These are phyloP conservation scores for Ceryle rudis DNA, from an alignment of 2,797 vertebrate genomes.

Conservation along the genomic window DNA sequence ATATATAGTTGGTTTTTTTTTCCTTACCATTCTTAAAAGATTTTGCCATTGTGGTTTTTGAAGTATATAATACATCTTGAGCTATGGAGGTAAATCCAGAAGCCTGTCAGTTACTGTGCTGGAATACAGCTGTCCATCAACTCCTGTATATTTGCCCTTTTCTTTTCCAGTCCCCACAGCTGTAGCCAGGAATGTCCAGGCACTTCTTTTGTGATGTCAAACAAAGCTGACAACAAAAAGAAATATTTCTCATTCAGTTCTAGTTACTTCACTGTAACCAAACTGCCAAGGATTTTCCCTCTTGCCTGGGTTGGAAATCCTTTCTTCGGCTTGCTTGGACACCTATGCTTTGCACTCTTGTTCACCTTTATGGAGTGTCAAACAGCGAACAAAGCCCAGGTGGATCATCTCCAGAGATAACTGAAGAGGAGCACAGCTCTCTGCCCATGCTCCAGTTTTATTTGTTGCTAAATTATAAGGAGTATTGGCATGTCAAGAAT, in stretches of 20 bases:
- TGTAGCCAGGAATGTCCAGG: neutral
- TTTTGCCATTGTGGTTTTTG: neutral
- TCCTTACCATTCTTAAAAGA: neutral
- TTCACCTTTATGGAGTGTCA: neutral
- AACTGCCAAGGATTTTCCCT: neutral
- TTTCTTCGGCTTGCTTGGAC: neutral
- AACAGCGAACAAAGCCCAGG: neutral
- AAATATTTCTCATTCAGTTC: neutral
- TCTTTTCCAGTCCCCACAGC: neutral
- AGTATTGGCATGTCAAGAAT: neutral
- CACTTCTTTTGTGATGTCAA: neutral
- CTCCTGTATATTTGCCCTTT: neutral
- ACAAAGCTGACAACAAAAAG: neutral
- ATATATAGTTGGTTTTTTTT: too few species aligned
- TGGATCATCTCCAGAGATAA: neutral
- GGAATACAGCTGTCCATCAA: neutral
- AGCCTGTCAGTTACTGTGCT: neutral
- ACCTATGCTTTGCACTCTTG: neutral
- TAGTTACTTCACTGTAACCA: neutral
- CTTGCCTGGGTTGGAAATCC: neutral
- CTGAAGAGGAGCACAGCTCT: neutral
- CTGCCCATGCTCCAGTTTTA: neutral
- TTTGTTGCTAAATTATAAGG: slow-evolving; percentile 3
- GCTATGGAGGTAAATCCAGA: neutral
- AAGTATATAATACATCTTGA: neutral